Conservation (phyloP, 2,113 vertebrate genomes). For the Promerops cafer region DNA sequence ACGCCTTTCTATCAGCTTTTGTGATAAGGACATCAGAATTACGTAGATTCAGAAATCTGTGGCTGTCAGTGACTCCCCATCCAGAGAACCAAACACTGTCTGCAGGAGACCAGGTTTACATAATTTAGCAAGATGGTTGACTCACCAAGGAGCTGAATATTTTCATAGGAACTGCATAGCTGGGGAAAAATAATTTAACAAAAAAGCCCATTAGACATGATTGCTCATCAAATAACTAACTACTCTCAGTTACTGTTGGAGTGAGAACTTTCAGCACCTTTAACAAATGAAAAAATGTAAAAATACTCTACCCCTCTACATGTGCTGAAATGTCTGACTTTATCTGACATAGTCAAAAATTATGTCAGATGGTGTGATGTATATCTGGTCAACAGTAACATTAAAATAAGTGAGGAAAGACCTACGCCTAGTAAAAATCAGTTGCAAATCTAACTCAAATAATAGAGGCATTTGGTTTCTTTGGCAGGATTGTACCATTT, state of each 20-base stretch:
- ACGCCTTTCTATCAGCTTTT: background rate
- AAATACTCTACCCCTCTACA: background rate
- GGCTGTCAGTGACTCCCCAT: background rate
- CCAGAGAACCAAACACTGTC: background rate
- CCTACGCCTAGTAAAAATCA: background rate
- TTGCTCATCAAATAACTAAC: background rate
- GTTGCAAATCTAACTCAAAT: background rate
- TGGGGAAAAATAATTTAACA: background rate
- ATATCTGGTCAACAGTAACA: background rate
- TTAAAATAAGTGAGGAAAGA: background rate
- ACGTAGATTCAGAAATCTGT: background rate
- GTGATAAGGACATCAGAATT: background rate
- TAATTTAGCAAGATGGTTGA: constrained; percentile 14
- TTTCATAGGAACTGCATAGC: background rate
- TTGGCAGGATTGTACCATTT: background rate
- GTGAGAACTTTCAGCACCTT: background rate
- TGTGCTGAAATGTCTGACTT: background rate
- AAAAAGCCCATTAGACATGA: background rate
- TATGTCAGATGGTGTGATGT: background rate
- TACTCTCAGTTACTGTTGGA: background rate
- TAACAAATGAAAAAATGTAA: background rate
- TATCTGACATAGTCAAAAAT: background rate
- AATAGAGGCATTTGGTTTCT: background rate
- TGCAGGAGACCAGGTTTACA: constrained; percentile 5
- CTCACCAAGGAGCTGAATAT: background rate